Percentiles rank a stretch among this genome's conserved stretches.
These are phyloP conservation scores for Oncorhynchus gorbuscha DNA, from an alignment of 2,113 vertebrate genomes.

Conservation along the genomic window DNA sequence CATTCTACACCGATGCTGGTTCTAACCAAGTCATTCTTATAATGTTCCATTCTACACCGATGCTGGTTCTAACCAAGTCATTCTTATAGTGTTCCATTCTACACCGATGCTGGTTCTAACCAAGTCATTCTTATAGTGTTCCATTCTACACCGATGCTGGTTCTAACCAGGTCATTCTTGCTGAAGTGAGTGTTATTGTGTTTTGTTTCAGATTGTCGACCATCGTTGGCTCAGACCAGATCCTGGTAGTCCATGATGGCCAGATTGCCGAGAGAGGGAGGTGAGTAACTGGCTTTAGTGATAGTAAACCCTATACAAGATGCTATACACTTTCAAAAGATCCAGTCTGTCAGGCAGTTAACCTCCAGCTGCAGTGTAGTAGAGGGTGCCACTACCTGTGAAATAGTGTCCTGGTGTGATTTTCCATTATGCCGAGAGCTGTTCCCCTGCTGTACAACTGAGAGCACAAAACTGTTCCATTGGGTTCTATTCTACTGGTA, in stretches of 20 bases:
- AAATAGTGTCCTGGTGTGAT: too few relatives aligned
- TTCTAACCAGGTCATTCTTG: not conserved
- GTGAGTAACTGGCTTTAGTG: not conserved
- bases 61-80: too few relatives aligned
- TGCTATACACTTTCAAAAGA: not conserved
- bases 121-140: too few relatives aligned
- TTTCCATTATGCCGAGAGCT: too few relatives aligned
- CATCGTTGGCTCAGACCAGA: not conserved
- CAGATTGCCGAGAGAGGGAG: slow-evolving; percentile 5
- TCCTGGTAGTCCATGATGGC: not conserved
- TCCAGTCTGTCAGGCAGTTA: not conserved
- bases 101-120: too few relatives aligned
- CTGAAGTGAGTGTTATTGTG: not conserved
- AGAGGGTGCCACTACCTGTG: not conserved
- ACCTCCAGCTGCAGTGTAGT: not conserved
- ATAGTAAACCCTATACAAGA: not conserved
- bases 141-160: not conserved
- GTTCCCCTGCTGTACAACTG: too few relatives aligned
- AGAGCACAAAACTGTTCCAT: too few relatives aligned
- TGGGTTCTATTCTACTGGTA: too few relatives aligned
- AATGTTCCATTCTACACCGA: too few relatives aligned
- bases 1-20: too few relatives aligned
- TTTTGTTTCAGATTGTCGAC: not conserved
- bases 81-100: too few relatives aligned
- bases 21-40: too few relatives aligned